Evolutionary conservation across 2,888 invertebrate genomes (phyloP), one percentile per base, ranked within the genome.

Genomic region (Torymus texanus): DNA sequence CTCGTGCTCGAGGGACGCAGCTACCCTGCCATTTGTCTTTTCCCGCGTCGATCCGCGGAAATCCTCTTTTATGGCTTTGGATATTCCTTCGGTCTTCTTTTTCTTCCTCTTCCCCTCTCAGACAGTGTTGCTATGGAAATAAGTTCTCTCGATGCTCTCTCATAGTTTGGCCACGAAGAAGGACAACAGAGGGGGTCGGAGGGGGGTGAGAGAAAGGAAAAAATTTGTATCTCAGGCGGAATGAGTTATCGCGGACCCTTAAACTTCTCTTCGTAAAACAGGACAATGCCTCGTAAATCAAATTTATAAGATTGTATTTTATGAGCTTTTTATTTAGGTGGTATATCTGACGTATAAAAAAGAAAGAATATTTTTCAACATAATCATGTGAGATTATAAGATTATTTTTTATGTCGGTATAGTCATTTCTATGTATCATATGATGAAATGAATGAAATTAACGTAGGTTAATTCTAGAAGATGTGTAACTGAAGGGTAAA

Each of bases 11-110:
- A 58, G 61, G 24, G 82, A 85, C 41, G 82, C 83, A 83, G 86
- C 51, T 50, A 63, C 83, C 84, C 84, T 83, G 83, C 85, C 86
- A 87, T 87, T 87, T 86, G 86, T 87, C 85, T 87, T 84, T 83
- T 82, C 83, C 84, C 83, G 78, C 82, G 83, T 83, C 86, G 84
- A 87, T 84, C 83, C 84, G 75, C 81, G 82, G 82, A 81, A 84
- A 83, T 85, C 84, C 81, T 75, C 78, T 75, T 79, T 78, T 78
- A 75, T 75, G 74, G 71, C 61, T 65, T 65, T 51, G 74, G 18
- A 13, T 18, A 21, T 53, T 55, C 62, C 70, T 55, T 16, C 61
- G 58, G 4, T 41, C 67, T 65, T 53, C 51, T 24, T 55, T 51
- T 59, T 61, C 50, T 65, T 18, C 53, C 68, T 41, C 13, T 65